Evolutionary conservation across 2,797 vertebrate species (phyloP).

Genomic region (Sphenopsis melanotis): DNA sequence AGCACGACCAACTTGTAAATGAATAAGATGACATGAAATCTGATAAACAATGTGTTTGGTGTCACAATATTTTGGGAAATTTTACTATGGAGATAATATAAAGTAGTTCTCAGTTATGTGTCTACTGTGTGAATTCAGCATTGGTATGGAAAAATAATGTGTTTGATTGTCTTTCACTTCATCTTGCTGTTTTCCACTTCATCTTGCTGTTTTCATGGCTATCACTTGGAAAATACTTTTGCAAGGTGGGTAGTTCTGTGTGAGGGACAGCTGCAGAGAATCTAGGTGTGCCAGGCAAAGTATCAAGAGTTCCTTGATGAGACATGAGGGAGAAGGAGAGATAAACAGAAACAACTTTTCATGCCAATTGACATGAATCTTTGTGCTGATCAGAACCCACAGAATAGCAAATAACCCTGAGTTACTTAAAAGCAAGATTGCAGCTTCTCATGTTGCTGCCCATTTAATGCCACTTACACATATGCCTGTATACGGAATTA

Average conservation of each 20-base stretch:
- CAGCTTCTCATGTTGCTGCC: neutral
- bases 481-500: neutral
- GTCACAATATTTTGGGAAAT: neutral
- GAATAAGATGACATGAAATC: neutral
- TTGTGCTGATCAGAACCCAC: neutral
- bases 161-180: neutral
- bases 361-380: neutral
- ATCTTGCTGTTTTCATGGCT: neutral
- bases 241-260: neutral
- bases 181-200: neutral
- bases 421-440: neutral
- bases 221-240: neutral
- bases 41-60: neutral
- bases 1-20: neutral
- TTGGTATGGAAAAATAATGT: neutral
- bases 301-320: neutral
- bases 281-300: neutral
- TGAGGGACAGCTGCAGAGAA: neutral
- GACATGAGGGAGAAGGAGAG: neutral
- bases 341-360: neutral
- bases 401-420: neutral
- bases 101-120: neutral
- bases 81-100: neutral
- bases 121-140: neutral
- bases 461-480: rapidly evolving